Conservation (phyloP, 2,797 vertebrate species). For the Anguilla anguilla region DNA sequence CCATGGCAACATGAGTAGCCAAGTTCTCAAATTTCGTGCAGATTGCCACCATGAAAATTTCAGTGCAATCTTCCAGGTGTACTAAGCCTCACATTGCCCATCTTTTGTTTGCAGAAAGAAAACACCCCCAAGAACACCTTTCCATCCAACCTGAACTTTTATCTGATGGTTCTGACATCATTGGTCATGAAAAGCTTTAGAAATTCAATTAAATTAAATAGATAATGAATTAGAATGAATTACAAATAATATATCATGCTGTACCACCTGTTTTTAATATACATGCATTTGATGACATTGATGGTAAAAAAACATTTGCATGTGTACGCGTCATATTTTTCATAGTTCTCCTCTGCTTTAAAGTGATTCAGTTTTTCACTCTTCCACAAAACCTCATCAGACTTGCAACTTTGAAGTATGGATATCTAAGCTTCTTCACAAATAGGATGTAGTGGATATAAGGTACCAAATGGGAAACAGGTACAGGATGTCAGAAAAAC, state of each 20-base stretch:
- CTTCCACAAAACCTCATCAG: neutral
- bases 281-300: no score
- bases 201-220: neutral
- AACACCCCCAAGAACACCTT: neutral
- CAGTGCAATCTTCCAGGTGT: neutral
- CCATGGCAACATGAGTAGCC: neutral
- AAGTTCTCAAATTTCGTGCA: neutral
- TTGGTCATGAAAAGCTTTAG: neutral
- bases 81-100: neutral
- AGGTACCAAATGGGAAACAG: neutral
- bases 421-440: neutral
- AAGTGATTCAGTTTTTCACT: neutral
- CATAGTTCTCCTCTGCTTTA: neutral
- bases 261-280: neutral
- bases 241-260: neutral
- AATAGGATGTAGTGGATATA: neutral
- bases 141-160: neutral
- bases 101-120: neutral
- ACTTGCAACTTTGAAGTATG: neutral
- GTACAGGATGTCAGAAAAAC: neutral
- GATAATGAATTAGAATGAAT: neutral
- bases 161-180: no score
- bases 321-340: no score
- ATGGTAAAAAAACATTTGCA: no score
- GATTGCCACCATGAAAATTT: neutral